Percentiles rank a stretch among this genome's conserved stretches.
Conservation (phyloP, 2,113 vertebrate species). For the Rhagologus leucostigma region DNA sequence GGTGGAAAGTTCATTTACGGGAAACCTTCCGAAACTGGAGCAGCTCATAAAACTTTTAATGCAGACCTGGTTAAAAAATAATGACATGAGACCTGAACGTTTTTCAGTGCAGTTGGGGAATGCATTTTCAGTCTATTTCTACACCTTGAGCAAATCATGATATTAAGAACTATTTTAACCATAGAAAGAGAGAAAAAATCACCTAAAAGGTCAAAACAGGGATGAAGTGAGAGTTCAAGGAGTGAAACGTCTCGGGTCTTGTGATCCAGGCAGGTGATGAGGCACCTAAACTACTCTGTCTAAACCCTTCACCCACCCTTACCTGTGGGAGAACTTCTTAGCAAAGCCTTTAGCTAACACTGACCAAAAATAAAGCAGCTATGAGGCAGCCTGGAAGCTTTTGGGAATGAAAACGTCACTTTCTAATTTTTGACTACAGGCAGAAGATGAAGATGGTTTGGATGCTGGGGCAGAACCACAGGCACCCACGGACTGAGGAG, state of each 20-base stretch:
- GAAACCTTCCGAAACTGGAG: constrained; percentile 61
- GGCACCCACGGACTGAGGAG: not conserved
- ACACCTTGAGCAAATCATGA: not conserved
- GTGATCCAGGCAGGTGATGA: not conserved
- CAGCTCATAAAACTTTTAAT: constrained; percentile 61
- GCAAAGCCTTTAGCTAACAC: not conserved
- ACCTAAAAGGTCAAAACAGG: not conserved
- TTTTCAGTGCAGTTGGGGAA: not conserved
- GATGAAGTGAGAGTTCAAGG: not conserved
- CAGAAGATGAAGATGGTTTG: not conserved
- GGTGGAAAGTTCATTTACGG: constrained; percentile 68
- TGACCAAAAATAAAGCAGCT: not conserved
- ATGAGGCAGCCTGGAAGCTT: not conserved
- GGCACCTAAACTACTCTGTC: accelerated
- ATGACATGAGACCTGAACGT: not conserved
- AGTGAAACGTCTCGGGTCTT: not conserved
- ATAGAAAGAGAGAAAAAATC: not conserved
- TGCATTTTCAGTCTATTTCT: not conserved
- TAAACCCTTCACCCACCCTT: not conserved
- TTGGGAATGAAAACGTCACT: not conserved
- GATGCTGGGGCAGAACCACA: not conserved
- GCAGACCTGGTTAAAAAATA: constrained; percentile 59
- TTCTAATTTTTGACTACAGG: not conserved
- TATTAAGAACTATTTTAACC: constrained; percentile 1
- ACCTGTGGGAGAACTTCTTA: not conserved